A percentile compares a stretch with the other conserved stretches of the same genome.
These are phyloP conservation scores for Euplexia lucipara DNA, from an alignment of 2,888 invertebrate species.

Conservation along the genomic window DNA sequence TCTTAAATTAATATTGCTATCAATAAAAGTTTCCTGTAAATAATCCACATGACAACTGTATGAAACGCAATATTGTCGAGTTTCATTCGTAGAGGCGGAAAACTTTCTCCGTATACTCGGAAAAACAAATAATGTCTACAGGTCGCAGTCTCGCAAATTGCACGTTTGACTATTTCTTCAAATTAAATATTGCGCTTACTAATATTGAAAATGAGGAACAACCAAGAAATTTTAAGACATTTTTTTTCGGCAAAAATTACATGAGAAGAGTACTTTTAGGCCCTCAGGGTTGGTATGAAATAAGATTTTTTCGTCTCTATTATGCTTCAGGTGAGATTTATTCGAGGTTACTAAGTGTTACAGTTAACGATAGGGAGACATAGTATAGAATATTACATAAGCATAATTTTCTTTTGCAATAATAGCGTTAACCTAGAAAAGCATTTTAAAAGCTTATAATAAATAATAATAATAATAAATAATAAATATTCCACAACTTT, in stretches of 20 bases:
- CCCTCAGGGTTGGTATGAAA: no score
- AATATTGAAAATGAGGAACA: background rate
- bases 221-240: no score
- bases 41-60: slow-evolving; percentile 2
- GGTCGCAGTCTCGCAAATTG: background rate
- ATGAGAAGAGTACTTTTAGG: background rate
- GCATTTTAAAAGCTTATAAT: background rate
- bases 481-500: no score
- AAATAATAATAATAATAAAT: no score
- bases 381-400: no score
- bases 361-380: background rate
- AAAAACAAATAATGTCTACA: slow-evolving; percentile 30
- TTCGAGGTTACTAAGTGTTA: background rate
- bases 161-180: slow-evolving; percentile 3
- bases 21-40: slow-evolving; percentile 5
- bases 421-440: background rate
- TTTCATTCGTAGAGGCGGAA: slow-evolving; percentile 22
- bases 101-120: slow-evolving; percentile 20
- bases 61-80: slow-evolving; percentile 29
- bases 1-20: background rate
- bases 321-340: background rate
- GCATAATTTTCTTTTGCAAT: background rate
- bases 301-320: background rate
- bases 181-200: background rate
- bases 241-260: background rate